Conservation (phyloP, 2,113 vertebrate species). For the Ictalurus furcatus region DNA sequence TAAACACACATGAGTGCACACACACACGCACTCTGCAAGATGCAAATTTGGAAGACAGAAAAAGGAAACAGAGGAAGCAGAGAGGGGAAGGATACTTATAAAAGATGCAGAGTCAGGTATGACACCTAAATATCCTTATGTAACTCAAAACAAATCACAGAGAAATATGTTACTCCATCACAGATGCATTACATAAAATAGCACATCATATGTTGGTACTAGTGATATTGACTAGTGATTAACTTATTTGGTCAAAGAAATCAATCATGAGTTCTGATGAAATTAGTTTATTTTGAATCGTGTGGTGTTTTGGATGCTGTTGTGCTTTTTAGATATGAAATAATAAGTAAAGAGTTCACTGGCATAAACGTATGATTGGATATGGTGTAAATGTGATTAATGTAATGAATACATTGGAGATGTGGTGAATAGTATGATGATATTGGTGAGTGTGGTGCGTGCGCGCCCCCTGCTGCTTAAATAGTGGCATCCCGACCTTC, state of each 20-base stretch:
- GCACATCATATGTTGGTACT: not conserved
- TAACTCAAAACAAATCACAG: not conserved
- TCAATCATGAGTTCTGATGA: not conserved
- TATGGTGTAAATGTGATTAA: not conserved
- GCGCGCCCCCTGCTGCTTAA: conserved; percentile 7
- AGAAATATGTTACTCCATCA: not conserved
- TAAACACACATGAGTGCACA: not conserved
- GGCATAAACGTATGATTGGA: not conserved
- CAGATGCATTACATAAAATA: not conserved
- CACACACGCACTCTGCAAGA: not conserved
- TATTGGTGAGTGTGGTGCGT: not conserved
- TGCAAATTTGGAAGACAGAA: not conserved
- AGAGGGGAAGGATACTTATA: not conserved
- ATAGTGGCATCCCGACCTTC: not conserved
- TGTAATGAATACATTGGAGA: not conserved
- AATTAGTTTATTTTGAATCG: not conserved
- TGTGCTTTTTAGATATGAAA: not conserved
- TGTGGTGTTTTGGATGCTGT: not conserved
- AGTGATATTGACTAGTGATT: not conserved
- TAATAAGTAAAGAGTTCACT: not conserved
- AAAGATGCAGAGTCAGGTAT: not conserved
- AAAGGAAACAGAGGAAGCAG: not conserved
- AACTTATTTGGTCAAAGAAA: not conserved
- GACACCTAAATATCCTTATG: not conserved
- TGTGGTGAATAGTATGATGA: not conserved